Conservation (phyloP, 2,797 vertebrate genomes). For the Columba guinea region DNA sequence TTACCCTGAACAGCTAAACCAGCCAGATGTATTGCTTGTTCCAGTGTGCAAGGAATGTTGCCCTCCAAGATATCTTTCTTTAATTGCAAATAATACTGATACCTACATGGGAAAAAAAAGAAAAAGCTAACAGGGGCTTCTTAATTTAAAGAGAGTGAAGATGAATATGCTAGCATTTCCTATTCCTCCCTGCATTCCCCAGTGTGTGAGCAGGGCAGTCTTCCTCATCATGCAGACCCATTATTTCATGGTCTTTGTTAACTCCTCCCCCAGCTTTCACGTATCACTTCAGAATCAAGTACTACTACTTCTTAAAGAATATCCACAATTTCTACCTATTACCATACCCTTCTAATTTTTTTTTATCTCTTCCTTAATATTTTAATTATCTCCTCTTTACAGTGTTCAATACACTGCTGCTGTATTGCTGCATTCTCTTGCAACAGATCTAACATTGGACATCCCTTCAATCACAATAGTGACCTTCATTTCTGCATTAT, state of each 20-base stretch:
- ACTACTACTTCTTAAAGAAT: neutral
- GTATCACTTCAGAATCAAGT: neutral
- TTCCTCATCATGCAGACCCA: neutral
- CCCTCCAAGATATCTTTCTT: conserved; percentile 98
- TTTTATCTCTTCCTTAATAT: neutral
- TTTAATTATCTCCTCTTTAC: neutral
- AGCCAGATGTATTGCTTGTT: conserved; percentile 93
- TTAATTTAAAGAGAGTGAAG: neutral
- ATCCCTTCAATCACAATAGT: neutral
- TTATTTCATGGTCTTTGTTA: neutral
- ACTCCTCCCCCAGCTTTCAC: neutral
- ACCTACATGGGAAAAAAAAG: conserved; percentile 76
- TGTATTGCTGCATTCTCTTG: neutral
- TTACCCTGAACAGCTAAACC: conserved; percentile 98
- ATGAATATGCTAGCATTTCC: neutral
- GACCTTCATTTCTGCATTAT: neutral
- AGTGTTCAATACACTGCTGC: neutral
- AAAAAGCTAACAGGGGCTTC: neutral
- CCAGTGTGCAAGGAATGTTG: conserved; percentile 91
- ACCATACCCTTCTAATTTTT: neutral
- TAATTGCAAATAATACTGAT: conserved; percentile 98
- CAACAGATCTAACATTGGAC: neutral
- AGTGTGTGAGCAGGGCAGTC: neutral
- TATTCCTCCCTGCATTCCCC: neutral
- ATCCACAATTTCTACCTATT: neutral